Conservation (phyloP, 2,797 vertebrate species). For the Uromys caudimaculatus region DNA sequence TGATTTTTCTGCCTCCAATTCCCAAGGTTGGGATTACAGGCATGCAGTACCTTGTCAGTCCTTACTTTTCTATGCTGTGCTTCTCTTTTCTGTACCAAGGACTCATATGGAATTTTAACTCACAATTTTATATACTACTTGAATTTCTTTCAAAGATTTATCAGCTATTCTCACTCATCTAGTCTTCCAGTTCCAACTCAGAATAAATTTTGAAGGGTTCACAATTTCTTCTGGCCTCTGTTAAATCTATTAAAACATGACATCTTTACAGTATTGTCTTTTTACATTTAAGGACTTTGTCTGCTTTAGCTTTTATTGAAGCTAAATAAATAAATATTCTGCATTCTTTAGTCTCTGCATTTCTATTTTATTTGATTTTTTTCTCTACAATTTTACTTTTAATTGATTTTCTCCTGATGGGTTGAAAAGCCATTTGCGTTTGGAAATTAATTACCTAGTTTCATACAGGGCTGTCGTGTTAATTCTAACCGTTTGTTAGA, state of each 20-base stretch:
- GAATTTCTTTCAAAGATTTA: slow-evolving; percentile 35
- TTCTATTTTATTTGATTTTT: slow-evolving; percentile 26
- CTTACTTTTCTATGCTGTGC: not conserved
- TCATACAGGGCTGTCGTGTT: not conserved
- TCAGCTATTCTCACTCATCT: slow-evolving; percentile 23
- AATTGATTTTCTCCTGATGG: slow-evolving; percentile 30
- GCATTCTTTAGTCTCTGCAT: not conserved
- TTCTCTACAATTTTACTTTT: slow-evolving; percentile 34
- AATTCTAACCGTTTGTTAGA: slow-evolving; percentile 54
- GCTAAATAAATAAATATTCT: not conserved
- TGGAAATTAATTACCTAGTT: slow-evolving; percentile 46
- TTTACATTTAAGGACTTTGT: not conserved
- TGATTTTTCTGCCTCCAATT: not conserved
- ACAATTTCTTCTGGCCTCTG: not conserved
- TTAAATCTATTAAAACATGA: slow-evolving; percentile 7
- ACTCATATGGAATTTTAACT: slow-evolving; percentile 14
- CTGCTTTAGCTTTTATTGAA: not conserved
- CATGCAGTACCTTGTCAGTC: not conserved
- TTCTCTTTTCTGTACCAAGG: not conserved
- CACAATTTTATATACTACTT: slow-evolving; percentile 11
- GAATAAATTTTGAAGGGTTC: slow-evolving; percentile 44
- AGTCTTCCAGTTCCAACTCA: slow-evolving; percentile 38
- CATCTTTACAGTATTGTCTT: not conserved
- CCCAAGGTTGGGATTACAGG: not conserved
- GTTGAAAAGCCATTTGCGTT: slow-evolving; percentile 40